These are phyloP conservation scores for Leptodactylus fallax DNA, from an alignment of 2,797 vertebrate species.

Conservation along the genomic window DNA sequence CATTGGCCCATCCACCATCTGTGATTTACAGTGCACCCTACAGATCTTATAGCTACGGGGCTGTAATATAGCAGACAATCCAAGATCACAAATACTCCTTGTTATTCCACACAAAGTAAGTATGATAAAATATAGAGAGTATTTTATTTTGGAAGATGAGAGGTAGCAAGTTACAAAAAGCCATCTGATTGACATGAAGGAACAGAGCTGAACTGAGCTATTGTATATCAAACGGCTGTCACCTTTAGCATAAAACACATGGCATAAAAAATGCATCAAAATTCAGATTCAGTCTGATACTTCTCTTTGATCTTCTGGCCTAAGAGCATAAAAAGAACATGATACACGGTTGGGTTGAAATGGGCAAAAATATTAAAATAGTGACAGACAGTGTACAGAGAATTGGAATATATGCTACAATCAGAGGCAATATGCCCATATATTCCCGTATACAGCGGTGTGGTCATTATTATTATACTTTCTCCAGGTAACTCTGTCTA, in stretches of 20 bases:
- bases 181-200: constrained; percentile 52
- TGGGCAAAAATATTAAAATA: constrained; percentile 42
- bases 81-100: constrained; percentile 50
- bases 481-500: background rate
- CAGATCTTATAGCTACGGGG: constrained; percentile 38
- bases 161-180: constrained; percentile 33
- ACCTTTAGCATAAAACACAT: constrained; percentile 56
- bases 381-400: background rate
- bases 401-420: background rate
- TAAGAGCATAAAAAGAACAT: constrained; percentile 49
- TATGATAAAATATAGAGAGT: constrained; percentile 47
- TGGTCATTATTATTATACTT: background rate
- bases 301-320: constrained; percentile 48
- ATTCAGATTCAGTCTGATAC: constrained; percentile 44
- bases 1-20: background rate
- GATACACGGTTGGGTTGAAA: constrained; percentile 7
- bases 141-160: constrained; percentile 56
- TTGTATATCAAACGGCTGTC: constrained; percentile 58
- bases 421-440: too few species aligned
- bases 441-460: background rate
- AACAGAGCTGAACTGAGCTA: constrained; percentile 35
- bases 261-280: constrained; percentile 40
- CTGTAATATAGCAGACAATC: constrained; percentile 24
- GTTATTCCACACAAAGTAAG: constrained; percentile 46
- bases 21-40: constrained; percentile 27